Evolutionary conservation across 64 coral and sea anemone species (phyloP), one percentile per base, ranked within the genome.

Genomic region (Montipora efflorescens): DNA sequence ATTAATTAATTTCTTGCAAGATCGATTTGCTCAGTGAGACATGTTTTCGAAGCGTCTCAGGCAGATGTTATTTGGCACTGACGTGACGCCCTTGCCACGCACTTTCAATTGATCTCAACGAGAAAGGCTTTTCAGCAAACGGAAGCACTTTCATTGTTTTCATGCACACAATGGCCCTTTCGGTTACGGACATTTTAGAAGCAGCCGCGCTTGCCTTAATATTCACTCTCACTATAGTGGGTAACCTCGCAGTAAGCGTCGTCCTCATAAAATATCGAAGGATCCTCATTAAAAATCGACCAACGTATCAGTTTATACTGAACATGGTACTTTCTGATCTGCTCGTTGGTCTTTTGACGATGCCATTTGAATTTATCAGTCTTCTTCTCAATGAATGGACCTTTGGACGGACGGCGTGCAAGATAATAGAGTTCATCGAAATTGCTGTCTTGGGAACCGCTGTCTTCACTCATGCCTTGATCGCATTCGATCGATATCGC

Each of bases 401-500:
- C 9, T 92, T 92, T 64, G 70, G 81, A 12, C 19, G 16, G 67
- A 47, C 1, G 5, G 12, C 55, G 23, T 92, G 90, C 70, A 92
- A 92, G 58, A 76, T 84, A 48, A 6, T 92, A 8, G 90, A 83
- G 16, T 92, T 73, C 46, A 62, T 92, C 50, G 80, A 92, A 77
- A 92, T 92, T 73, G 59, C 81, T 62, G 73, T 92, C 19, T 84
- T 75, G 3, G 90, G 90, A 3, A 83, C 82, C 28, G 82, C 73
- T 4, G 82, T 92, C 9, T 84, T 76, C 44, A 92, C 90, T 44
- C 90, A 92, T 48, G 71, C 82, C 2, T 84, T 75, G 3, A 92
- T 92, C 6, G 80, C 90, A 4, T 77, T 77, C 66, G 90, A 92
- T 74, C 90, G 90, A 53, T 85, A 84, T 64, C 79, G 69, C 8